phyloP scores from a whole-genome alignment of 2,113 vertebrate genomes.

The Lathamus discolor region DNA sequence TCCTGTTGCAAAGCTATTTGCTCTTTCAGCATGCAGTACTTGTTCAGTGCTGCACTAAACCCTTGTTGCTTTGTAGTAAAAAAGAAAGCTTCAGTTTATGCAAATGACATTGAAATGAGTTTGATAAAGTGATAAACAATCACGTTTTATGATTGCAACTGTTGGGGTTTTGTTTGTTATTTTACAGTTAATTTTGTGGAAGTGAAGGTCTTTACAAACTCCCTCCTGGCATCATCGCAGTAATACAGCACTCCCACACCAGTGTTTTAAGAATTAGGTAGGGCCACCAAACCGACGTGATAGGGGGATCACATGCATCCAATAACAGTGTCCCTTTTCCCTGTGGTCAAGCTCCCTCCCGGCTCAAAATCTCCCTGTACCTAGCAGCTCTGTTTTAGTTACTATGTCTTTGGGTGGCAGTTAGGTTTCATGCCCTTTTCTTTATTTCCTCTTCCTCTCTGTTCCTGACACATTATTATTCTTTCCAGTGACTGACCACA shows the following conservation, averaged over 20 bases:
- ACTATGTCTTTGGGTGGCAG: not conserved
- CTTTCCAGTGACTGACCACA: not conserved
- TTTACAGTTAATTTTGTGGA: conserved; percentile 8
- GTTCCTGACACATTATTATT: conserved; percentile 9
- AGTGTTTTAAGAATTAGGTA: not conserved
- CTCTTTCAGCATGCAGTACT: not conserved
- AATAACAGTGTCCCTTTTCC: not conserved
- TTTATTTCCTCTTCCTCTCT: not conserved
- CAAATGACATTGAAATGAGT: conserved; percentile 10
- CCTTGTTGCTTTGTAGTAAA: not conserved
- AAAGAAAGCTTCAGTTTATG: not conserved
- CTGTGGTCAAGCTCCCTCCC: not conserved
- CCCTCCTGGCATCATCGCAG: not conserved
- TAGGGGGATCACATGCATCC: not conserved
- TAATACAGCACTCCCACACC: not conserved
- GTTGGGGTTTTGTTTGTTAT: not conserved
- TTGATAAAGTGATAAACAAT: conserved; percentile 13
- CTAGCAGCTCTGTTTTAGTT: not conserved
- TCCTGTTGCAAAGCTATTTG: conserved; percentile 8
- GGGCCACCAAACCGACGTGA: not conserved
- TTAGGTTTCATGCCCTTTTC: not conserved
- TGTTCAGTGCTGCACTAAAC: not conserved
- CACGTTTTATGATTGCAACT: not conserved
- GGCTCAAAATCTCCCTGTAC: not conserved
- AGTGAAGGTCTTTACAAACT: not conserved